A percentile compares a stretch with the other conserved stretches of the same genome.
Conservation (phyloP, 2,113 vertebrate genomes). For the Elanus axillaris region DNA sequence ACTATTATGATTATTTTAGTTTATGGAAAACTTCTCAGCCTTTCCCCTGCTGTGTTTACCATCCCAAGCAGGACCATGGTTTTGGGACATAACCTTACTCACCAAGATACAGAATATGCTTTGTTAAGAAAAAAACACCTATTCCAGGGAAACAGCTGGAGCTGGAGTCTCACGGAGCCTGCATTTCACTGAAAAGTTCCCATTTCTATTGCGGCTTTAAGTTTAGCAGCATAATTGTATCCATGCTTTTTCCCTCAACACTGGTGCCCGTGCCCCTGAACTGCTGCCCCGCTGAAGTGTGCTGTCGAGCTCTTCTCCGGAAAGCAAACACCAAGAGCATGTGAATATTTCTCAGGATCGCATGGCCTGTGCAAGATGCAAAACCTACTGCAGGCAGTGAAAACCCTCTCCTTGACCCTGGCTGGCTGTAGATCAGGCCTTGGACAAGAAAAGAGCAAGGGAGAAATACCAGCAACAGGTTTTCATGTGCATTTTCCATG, state of each 20-base stretch:
- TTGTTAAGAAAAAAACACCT: not conserved
- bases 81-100: not conserved
- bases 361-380: rapidly evolving
- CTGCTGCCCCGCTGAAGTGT: rapidly evolving
- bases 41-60: not conserved
- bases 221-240: not conserved
- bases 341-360: rapidly evolving
- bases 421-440: not conserved
- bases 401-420: not conserved
- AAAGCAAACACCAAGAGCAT: not conserved
- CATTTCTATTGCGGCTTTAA: not conserved
- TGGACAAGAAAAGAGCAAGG: not conserved
- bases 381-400: rapidly evolving
- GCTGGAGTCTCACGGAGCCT: not conserved
- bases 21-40: not conserved
- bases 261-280: rapidly evolving
- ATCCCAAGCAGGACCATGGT: not conserved
- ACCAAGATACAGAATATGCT: not conserved
- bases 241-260: not conserved
- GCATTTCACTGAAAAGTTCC: not conserved
- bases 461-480: not conserved
- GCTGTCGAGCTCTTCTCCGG: rapidly evolving
- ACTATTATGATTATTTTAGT: not conserved
- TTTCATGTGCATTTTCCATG: rapidly evolving
- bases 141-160: rapidly evolving